Conservation (phyloP, 2,797 vertebrate genomes). For the Parambassis ranga region DNA sequence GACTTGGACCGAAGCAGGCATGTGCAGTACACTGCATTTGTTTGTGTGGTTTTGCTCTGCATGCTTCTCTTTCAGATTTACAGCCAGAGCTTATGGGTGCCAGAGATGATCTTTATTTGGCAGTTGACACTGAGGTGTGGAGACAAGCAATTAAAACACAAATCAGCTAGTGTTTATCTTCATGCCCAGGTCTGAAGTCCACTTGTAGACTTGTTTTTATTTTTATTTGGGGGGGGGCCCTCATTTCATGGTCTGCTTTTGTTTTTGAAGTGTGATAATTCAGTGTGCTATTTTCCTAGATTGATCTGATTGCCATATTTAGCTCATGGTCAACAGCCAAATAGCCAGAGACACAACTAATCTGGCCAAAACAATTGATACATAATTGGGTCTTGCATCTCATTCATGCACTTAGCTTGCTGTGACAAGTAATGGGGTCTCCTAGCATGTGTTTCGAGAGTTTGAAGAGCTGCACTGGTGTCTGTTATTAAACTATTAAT, state of each 20-base stretch:
- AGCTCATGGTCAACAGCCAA: slow-evolving; percentile 44
- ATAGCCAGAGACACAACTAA: slow-evolving; percentile 30
- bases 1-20: neutral
- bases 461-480: too few species aligned
- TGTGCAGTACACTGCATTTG: neutral
- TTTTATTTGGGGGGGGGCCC: slow-evolving; percentile 28
- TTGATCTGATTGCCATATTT: slow-evolving; percentile 43
- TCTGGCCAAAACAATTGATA: slow-evolving; percentile 38
- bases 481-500: too few species aligned
- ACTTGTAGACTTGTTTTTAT: slow-evolving; percentile 31
- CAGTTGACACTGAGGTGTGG: neutral
- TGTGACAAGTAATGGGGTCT: slow-evolving; percentile 2
- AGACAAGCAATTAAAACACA: slow-evolving; percentile 1
- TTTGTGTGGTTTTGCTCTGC: neutral
- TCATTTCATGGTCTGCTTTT: slow-evolving; percentile 50
- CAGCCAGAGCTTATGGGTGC: neutral
- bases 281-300: slow-evolving; percentile 32
- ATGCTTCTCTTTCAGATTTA: neutral
- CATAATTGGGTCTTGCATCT: slow-evolving; percentile 25
- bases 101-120: slow-evolving; percentile 12
- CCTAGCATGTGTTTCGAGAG: neutral
- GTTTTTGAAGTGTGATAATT: slow-evolving; percentile 62
- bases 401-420: slow-evolving; percentile 20
- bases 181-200: slow-evolving; percentile 30
- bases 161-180: neutral